Percentiles rank a stretch among this genome's conserved stretches.
phyloP scores from a whole-genome alignment of 2,797 vertebrate species.

The Peromyscus eremicus region DNA sequence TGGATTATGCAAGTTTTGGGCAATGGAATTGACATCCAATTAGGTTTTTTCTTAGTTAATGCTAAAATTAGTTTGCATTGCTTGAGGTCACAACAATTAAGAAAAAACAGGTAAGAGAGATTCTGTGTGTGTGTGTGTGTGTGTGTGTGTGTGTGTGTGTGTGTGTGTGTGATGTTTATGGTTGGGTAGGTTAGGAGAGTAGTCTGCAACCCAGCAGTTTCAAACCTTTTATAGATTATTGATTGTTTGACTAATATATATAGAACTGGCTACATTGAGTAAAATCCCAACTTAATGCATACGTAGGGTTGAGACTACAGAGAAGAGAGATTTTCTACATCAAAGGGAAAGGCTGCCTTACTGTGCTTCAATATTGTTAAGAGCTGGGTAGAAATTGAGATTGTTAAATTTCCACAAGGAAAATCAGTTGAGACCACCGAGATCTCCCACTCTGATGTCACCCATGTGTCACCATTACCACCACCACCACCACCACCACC shows the following conservation, averaged over 20 bases:
- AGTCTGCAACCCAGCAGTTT: slow-evolving; percentile 31
- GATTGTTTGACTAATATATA: slow-evolving; percentile 15
- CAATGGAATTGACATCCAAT: slow-evolving; percentile 48
- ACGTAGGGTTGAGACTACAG: background rate
- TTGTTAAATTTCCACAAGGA: background rate
- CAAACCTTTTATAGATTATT: slow-evolving; percentile 26
- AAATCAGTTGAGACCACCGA: background rate
- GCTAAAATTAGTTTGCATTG: slow-evolving; percentile 65
- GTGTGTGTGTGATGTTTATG: background rate
- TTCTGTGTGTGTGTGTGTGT: background rate
- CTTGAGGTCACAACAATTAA: slow-evolving; percentile 61
- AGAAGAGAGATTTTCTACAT: background rate
- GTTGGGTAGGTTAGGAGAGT: background rate
- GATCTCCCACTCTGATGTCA: background rate
- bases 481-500: background rate
- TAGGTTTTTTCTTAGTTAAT: slow-evolving; percentile 61
- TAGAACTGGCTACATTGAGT: background rate
- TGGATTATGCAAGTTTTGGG: slow-evolving; percentile 60
- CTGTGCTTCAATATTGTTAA: background rate
- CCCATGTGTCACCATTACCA: background rate
- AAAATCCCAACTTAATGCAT: slow-evolving; percentile 37
- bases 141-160: background rate
- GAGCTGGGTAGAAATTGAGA: background rate
- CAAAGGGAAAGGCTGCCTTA: background rate
- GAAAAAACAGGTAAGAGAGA: slow-evolving; percentile 11